Base-by-base conservation (phyloP, 2,888 invertebrate species). In the Trichogramma evanescens region DNA sequence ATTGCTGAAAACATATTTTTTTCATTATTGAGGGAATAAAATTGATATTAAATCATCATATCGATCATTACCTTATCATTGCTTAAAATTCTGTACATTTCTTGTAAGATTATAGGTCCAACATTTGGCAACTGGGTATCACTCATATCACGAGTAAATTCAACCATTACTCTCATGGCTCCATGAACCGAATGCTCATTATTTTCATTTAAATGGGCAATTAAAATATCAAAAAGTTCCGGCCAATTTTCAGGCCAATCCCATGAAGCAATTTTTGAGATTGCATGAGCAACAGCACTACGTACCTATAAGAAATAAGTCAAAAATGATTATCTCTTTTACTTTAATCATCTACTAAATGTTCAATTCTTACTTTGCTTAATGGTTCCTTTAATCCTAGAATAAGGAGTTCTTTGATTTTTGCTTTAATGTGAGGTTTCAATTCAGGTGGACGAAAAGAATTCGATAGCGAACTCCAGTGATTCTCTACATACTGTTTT, bases 241-340 rank as follows among this genome's bases (percentile, higher is more conserved):
- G 86, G 83, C 89, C 89, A 89, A 56, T 83, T 80, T 63, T 85
- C 84, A 0, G 89, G 89, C 86, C 88, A 89, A 71, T 89, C 89
- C 78, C 84, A 86, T 65, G 84, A 82, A 0, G 88, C 89, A 65
- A 89, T 87, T 3, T 84, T 83, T 0, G 88, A 85, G 56, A 89
- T 84, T 1, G 86, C 86, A 73, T 87, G 86, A 0, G 89, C 89
- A 7, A 88, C 85, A 26, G 86, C 83, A 4, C 83, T 81, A 7
- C 87, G 78, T 10, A 88, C 84, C 76, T 78, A 45, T 39, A 39
- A 50, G 42, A 54, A 38, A 54, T 56, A 40, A 49, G 50, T 13
- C 4, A 45, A 54, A 9, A 44, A 46, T 39, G 6, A 42, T 10
- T n/a, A 40, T 48, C 10, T 50, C 4, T 2, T 38, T 10, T 26